A percentile compares a stretch with the other conserved stretches of the same genome.
phyloP scores from a whole-genome alignment of 1,140 invertebrate species.

The Anastrepha ludens region DNA sequence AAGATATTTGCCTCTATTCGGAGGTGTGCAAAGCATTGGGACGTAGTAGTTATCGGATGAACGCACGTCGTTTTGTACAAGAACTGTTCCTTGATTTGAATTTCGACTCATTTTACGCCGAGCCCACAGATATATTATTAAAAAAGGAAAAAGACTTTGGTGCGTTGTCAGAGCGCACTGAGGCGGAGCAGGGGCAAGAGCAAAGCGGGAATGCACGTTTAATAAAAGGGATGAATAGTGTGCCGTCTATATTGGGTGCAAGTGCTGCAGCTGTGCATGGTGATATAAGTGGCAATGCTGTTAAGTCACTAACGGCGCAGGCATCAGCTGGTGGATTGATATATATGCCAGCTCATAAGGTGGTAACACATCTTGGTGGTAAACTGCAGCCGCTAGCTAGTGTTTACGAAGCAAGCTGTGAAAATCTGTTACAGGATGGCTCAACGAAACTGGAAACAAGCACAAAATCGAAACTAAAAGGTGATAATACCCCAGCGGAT shows the following conservation, averaged over 20 bases:
- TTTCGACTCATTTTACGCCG: constrained; percentile 79
- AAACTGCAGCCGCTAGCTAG: constrained; percentile 71
- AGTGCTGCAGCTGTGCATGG: background rate
- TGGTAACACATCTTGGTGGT: constrained; percentile 55
- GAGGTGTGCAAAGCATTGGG: constrained; percentile 89
- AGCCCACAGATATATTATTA: constrained; percentile 74
- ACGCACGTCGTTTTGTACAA: constrained; percentile 91
- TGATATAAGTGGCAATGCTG: background rate
- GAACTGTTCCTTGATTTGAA: constrained; percentile 93
- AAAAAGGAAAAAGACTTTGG: constrained; percentile 59
- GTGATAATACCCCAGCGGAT: background rate
- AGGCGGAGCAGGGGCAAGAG: background rate
- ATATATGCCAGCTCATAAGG: constrained; percentile 59
- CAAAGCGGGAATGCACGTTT: background rate
- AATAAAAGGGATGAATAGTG: background rate
- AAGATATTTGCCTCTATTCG: constrained; percentile 94
- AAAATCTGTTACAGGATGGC: constrained; percentile 63
- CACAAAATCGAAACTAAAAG: constrained; percentile 28
- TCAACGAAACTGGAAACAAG: constrained; percentile 17
- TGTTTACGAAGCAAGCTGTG: constrained; percentile 72
- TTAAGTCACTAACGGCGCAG: constrained; percentile 33
- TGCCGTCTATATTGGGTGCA: background rate
- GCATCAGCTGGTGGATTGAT: background rate
- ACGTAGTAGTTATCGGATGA: constrained; percentile 87
- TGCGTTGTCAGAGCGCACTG: background rate